A percentile compares a stretch with the other conserved stretches of the same genome.
phyloP scores from a whole-genome alignment of 2,113 vertebrate species.

The Chelonoidis abingdonii region DNA sequence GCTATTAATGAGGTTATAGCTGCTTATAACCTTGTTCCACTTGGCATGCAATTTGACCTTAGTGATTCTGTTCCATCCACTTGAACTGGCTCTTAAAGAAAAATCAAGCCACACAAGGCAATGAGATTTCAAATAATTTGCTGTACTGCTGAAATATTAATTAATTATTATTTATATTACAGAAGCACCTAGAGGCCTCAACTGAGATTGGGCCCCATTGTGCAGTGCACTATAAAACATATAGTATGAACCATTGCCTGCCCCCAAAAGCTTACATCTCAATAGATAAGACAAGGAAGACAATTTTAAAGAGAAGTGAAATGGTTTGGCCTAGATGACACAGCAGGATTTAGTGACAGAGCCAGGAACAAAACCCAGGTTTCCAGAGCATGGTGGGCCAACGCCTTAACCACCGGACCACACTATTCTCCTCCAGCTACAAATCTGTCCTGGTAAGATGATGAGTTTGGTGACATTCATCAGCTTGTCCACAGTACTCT shows the following conservation, averaged over 20 bases:
- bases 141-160: background rate
- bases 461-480: background rate
- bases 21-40: background rate
- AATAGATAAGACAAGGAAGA: background rate
- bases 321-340: background rate
- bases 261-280: background rate
- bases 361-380: background rate
- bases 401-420: background rate
- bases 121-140: background rate
- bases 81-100: background rate
- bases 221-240: background rate
- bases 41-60: background rate
- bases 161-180: background rate
- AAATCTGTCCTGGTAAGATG: background rate
- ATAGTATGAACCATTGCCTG: background rate
- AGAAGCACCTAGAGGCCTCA: rapidly evolving
- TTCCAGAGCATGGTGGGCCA: background rate
- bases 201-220: background rate
- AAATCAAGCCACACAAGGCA: background rate
- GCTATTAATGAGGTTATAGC: background rate
- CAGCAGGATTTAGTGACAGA: background rate
- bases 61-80: background rate
- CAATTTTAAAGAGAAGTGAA: background rate
- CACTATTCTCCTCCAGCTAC: background rate
- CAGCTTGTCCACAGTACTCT: background rate